Conservation (phyloP, 2,797 vertebrate genomes). For the Cirrhinus molitorella region DNA sequence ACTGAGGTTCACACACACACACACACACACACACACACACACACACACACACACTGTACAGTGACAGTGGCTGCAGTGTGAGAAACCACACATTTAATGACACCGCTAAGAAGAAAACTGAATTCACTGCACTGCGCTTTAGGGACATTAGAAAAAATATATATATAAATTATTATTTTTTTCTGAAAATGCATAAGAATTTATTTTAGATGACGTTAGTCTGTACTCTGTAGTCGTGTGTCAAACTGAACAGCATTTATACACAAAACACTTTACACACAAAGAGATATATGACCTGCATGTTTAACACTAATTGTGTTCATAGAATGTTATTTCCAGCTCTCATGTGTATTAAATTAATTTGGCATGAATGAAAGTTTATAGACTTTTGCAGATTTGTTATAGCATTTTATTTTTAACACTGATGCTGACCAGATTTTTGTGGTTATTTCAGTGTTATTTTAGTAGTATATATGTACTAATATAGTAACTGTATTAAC, state of each 20-base stretch:
- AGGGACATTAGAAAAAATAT: neutral
- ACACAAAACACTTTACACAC: too few species aligned
- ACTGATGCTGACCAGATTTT: too few species aligned
- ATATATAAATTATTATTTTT: too few species aligned
- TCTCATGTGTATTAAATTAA: neutral
- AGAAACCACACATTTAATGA: slow-evolving; percentile 1
- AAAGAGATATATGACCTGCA: neutral
- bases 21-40: neutral
- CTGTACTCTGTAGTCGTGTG: too few species aligned
- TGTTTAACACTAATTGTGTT: too few species aligned
- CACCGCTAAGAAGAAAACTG: neutral
- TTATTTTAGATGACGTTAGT: neutral
- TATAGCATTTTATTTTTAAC: neutral
- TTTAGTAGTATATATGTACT: too few species aligned
- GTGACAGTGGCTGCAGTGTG: neutral
- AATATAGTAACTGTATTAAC: neutral
- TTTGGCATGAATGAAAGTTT: neutral
- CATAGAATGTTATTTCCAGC: too few species aligned
- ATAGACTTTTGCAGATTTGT: neutral
- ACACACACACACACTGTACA: too few species aligned
- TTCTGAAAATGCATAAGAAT: neutral
- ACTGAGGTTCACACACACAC: slow-evolving; percentile 2
- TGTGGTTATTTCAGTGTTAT: too few species aligned
- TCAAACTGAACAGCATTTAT: too few species aligned
- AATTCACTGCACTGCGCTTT: neutral